phyloP scores from a whole-genome alignment of 2,113 vertebrate genomes.

The Coturnix japonica region DNA sequence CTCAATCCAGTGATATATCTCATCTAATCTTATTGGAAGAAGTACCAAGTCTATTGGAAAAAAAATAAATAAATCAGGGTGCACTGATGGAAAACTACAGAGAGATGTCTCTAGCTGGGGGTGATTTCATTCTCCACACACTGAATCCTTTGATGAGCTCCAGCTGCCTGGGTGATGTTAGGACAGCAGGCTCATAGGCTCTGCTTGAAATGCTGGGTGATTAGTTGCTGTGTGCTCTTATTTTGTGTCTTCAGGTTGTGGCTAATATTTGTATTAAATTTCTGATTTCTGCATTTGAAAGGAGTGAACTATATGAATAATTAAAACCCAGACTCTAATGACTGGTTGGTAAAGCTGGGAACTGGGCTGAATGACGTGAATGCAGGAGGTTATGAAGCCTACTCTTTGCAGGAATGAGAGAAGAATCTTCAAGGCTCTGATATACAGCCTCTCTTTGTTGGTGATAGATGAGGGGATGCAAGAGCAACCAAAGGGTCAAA shows the following conservation, averaged over 20 bases:
- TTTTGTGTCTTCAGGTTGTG: not conserved
- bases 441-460: not conserved
- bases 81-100: not conserved
- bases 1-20: not conserved
- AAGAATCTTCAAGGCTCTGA: not conserved
- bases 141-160: not conserved
- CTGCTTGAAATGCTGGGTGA: not conserved
- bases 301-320: constrained; percentile 21
- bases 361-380: not conserved
- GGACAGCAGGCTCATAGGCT: not conserved
- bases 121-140: not conserved
- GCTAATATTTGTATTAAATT: not conserved
- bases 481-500: not conserved
- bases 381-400: not conserved
- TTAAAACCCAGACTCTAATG: not conserved
- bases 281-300: constrained; percentile 8
- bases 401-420: not conserved
- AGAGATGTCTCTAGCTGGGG: not conserved
- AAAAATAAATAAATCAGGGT: not conserved
- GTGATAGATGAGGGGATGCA: not conserved
- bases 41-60: not conserved
- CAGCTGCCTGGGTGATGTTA: not conserved
- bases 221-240: not conserved
- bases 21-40: not conserved
- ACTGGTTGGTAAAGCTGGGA: not conserved